Base-by-base conservation (phyloP, 2,113 vertebrate species). In the Periophthalmus modestus region DNA sequence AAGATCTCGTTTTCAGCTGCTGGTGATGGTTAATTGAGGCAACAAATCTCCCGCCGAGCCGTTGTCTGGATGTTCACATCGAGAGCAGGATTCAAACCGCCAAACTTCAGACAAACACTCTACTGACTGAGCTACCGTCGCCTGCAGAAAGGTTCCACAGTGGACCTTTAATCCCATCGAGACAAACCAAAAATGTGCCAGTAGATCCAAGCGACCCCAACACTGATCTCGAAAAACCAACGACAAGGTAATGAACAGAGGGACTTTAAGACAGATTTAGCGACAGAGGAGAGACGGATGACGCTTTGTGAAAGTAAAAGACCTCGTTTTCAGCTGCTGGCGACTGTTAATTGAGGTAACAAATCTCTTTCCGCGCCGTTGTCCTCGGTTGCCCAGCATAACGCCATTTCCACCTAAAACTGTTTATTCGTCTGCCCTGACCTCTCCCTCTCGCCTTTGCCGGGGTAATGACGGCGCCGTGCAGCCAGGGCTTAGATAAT, bases 381-480 rank as follows among this genome's bases (percentile, higher is more conserved):
- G 69, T 70, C 61, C 61, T 54, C 4, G 11, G 24, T 70, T 33
- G 69, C 3, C 15, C 73, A 52, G 59, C n/a, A 43, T 84, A 85
- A 88, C 79, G 68, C 78, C 85, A 87, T 83, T 78, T 59, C 75
- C 57, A 68, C 66, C 65, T 69, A 73, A 84, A 89, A 82, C 66
- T 80, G 86, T 89, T 89, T 85, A 80, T 85, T 84, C 74, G 74
- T 74, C 80, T 71, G 73, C 62, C 33, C 73, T 69, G 79, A 89
- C 83, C 78, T 78, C 73, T 61, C 78, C 81, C 72, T n/a, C 84
- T 83, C 80, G 63, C 82, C 75, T 84, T 85, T 82, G 81, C 23
- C 68, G 70, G 72, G 58, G 67, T 75, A 78, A 79, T 78, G 73
- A 80, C 79, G 77, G 19, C 62, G 71, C 72, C 39, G 82, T 55